Evolutionary conservation across 2,888 invertebrate species (phyloP), one percentile per base, ranked within the genome.

Genomic region (Lottia gigantea): DNA sequence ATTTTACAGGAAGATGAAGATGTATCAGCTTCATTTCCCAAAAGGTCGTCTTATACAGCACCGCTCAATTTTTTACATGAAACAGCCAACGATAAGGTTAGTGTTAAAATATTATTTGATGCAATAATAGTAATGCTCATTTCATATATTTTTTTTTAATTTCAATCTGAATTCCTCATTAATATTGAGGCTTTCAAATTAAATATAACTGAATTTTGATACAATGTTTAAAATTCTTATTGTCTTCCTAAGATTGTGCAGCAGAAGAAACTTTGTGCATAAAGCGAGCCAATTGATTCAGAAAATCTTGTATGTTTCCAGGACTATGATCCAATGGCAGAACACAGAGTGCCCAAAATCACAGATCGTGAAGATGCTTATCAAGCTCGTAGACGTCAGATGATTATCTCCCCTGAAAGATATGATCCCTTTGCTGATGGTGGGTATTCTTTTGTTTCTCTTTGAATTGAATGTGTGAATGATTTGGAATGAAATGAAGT

Each of bases 391-490:
- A 92, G 96, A 80, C 92, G 96, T 74, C 91, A 94, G 89, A 93
- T 95, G 81, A 86, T 88, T 68, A 97, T 99, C 85, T 99, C 99
- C 6, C 99, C 99, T 0, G 98, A 97, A 86, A 92, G 99, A 84
- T 93, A 94, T 80, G 99, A 99, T 91, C 97, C 97, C 47, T 99
- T 99, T 91, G 96, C 97, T 86, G 96, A 97, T 92, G 97, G 97
- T 96, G 91, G 90, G 92, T 86, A 73, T 69, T 71, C 49, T 19
- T 47, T 15, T 40, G 4, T 16, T 46, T 61, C 11, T 61, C 47
- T 72, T 68, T 69, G 68, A 26, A 23, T 19, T 46, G 46, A 66
- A 23, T 49, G 49, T 66, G 25, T 46, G 46, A 40, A 66, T 12
- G 23, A 31, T 64, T 64, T 26, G 12, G 45, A 23, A 40, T 64